Evolutionary conservation across 92 coral and sea anemone species (phyloP), one percentile per base, ranked within the genome.

Genomic region (Epizoanthus ramosus): DNA sequence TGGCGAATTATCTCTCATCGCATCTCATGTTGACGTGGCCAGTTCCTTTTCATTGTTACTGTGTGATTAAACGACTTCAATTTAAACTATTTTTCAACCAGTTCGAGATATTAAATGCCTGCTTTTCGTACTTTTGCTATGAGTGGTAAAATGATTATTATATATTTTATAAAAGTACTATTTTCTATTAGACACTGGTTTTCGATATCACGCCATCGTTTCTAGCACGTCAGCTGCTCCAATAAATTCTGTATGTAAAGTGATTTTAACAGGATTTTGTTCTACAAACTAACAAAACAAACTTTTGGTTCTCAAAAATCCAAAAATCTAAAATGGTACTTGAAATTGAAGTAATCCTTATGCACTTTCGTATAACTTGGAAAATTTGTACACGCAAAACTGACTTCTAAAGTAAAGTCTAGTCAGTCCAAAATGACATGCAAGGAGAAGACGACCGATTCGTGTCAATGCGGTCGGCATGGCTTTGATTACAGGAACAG

Each of bases 391-490:
- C 56, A 77, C 59, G 61, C 63, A 21, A 43, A 53, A 43, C n/a
- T n/a, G n/a, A n/a, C 31, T 22, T 18, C 6, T 19, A 75, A 77
- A 61, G 82, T 61, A 65, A 77, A 47, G 37, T 60, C 70, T 37
- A 61, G 50, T 21, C 69, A 61, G 50, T 21, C 69, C 14, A 41
- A 75, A 76, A 60, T 77, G 82, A 77, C 39, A 61, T 63, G 70
- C 82, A 77, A 28, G 57, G 71, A 61, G 47, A 33, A 31, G 43
- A n/a, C 17, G 45, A 57, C 50, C 68, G 8, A 57, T 18, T 75
- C 16, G 58, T 77, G 82, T 77, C 82, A 77, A 61, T 77, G 68
- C 10, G 71, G 82, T 77, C 82, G 82, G 82, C 57, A 63, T 60
- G 56, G 35, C 82, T 77, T 77, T 77, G 71, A 77, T 77, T 52